Conservation (phyloP, 2,113 vertebrate genomes). For the Tragelaphus imberbis region DNA sequence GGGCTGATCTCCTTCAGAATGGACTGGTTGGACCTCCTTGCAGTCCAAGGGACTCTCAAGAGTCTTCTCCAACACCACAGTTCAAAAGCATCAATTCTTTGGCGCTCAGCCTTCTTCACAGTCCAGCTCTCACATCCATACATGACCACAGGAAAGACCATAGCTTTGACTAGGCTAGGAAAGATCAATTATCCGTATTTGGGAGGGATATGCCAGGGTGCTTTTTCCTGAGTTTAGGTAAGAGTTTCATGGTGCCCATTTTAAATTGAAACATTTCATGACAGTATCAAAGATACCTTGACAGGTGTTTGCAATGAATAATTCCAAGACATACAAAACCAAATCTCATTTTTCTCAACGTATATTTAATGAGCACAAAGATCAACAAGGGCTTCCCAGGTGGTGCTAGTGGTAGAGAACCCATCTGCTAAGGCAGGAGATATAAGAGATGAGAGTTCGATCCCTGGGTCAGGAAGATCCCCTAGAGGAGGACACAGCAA, state of each 20-base stretch:
- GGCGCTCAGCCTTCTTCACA: too few relatives aligned
- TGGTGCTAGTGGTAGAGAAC: not conserved
- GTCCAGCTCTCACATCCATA: too few relatives aligned
- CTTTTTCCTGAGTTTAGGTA: not conserved
- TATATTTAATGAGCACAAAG: not conserved
- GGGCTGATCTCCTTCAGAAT: too few relatives aligned
- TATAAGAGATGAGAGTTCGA: not conserved
- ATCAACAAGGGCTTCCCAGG: not conserved
- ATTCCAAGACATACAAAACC: not conserved
- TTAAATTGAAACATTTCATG: not conserved
- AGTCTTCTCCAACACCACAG: too few relatives aligned
- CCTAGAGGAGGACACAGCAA: not conserved
- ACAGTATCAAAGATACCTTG: not conserved
- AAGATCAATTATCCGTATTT: not conserved
- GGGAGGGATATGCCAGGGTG: not conserved
- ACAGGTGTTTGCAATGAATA: not conserved
- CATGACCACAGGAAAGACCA: too few relatives aligned
- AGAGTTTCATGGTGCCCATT: not conserved
- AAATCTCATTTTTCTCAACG: not conserved
- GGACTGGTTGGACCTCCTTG: too few relatives aligned
- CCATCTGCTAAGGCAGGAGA: not conserved
- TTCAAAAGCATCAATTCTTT: too few relatives aligned
- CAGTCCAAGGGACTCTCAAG: too few relatives aligned
- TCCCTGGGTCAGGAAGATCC: not conserved
- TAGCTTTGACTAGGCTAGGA: not conserved